A percentile compares a stretch with the other conserved stretches of the same genome.
phyloP scores from a whole-genome alignment of 2,888 invertebrate genomes.

The Neoscelio sp. region DNA sequence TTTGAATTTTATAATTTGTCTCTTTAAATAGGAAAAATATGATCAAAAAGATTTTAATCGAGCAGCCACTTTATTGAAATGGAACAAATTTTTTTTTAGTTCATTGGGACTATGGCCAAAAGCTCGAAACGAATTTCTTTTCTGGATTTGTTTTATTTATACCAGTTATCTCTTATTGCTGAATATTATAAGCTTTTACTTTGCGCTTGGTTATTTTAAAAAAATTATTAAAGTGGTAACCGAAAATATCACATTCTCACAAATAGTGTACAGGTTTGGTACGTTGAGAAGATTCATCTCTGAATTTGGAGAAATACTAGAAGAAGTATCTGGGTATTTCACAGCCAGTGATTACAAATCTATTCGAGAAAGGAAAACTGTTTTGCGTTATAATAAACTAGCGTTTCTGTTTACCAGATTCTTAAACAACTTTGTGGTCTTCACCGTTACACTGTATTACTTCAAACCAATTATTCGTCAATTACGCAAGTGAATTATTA shows the following conservation, averaged over 20 bases:
- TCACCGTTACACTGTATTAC: conserved; percentile 4
- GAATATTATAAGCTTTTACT: conserved; percentile 19
- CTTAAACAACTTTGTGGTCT: background rate
- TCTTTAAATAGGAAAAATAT: background rate
- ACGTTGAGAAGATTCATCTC: conserved; percentile 22
- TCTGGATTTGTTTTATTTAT: conserved; percentile 5
- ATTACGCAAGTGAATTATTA: conserved; percentile 29
- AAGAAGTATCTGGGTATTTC: conserved; percentile 8
- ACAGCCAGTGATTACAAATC: conserved; percentile 1
- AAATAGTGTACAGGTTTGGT: conserved; percentile 19
- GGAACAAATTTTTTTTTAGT: conserved; percentile 2
- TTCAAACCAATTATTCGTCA: conserved; percentile 30
- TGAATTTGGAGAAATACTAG: conserved; percentile 22
- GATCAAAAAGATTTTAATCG: conserved; percentile 12
- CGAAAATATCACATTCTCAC: conserved; percentile 27
- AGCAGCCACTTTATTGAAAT: conserved; percentile 12
- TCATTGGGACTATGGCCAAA: conserved; percentile 27
- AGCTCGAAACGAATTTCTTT: conserved; percentile 2
- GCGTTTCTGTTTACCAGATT: background rate
- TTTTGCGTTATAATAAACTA: conserved; percentile 8
- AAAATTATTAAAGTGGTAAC: conserved; percentile 11
- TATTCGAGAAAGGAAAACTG: conserved; percentile 4
- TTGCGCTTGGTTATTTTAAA: conserved; percentile 21
- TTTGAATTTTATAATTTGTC: background rate
- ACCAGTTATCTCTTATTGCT: conserved; percentile 5